These are phyloP conservation scores for Dilophus febrilis DNA, from an alignment of 2,888 invertebrate genomes.

Conservation along the genomic window DNA sequence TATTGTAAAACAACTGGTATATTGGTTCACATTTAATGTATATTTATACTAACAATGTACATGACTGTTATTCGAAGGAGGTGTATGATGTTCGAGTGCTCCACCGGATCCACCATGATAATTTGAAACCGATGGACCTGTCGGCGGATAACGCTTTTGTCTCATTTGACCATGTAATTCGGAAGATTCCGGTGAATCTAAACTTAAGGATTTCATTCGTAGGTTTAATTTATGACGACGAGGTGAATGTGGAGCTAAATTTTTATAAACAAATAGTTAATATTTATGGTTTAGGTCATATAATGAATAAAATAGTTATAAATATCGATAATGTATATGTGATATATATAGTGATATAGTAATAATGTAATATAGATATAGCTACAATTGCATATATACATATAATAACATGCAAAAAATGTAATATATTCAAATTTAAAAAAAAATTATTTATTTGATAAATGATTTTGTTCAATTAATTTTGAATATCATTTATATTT, in stretches of 20 bases:
- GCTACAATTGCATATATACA: too few species aligned
- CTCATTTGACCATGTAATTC: conserved; percentile 56
- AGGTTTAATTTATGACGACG: conserved; percentile 89
- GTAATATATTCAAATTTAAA: too few species aligned
- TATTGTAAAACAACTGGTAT: neutral
- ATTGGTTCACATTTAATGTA: neutral
- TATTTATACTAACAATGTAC: conserved; percentile 39
- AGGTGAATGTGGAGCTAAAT: conserved; percentile 85
- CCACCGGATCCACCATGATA: conserved; percentile 28
- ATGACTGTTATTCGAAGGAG: conserved; percentile 37
- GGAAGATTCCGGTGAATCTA: conserved; percentile 90
- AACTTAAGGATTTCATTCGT: conserved; percentile 92
- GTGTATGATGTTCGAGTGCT: conserved; percentile 30
- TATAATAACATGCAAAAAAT: too few species aligned
- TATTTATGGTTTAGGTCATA: too few species aligned
- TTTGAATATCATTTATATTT: too few species aligned
- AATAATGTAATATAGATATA: too few species aligned
- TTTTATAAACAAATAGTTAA: too few species aligned
- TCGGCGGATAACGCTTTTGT: conserved; percentile 39
- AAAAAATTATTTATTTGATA: too few species aligned
- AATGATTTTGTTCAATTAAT: too few species aligned
- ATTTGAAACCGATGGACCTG: conserved; percentile 24
- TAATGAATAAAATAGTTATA: too few species aligned
- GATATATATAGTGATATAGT: too few species aligned
- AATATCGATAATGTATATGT: too few species aligned